Evolutionary conservation across 2,113 vertebrate genomes (phyloP).

Genomic region (Lethenteron camtschaticum): DNA sequence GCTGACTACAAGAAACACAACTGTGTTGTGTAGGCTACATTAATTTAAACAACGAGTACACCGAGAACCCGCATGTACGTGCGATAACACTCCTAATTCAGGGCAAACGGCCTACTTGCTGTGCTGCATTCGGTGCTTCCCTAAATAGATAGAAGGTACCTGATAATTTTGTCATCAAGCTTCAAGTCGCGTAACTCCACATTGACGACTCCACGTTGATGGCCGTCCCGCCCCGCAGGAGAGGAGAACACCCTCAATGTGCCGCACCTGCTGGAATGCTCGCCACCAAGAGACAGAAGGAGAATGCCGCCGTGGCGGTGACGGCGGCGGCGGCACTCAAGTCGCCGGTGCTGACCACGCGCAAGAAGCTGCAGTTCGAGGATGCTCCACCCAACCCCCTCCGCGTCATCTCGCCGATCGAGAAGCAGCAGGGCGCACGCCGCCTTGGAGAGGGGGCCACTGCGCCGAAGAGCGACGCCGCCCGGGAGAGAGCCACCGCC

Average conservation of each 20-base stretch:
- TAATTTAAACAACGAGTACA: too few relatives aligned
- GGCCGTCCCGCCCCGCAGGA: constrained; percentile 20
- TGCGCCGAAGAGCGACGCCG: constrained; percentile 16
- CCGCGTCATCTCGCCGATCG: constrained; percentile 13
- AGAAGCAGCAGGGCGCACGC: constrained; percentile 11
- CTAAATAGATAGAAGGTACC: too few relatives aligned
- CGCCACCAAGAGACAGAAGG: constrained; percentile 39
- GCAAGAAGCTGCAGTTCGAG: constrained; percentile 3
- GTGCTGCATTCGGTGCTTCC: too few relatives aligned
- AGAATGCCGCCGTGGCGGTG: constrained; percentile 21
- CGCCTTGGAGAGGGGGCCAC: accelerated
- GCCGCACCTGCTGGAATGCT: constrained; percentile 21
- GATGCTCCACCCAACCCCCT: background rate
- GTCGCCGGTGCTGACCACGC: background rate
- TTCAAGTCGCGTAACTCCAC: too few relatives aligned
- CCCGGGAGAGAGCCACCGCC: constrained; percentile 10
- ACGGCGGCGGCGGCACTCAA: background rate
- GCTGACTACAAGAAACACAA: too few relatives aligned
- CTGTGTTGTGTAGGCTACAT: too few relatives aligned
- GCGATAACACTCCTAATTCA: too few relatives aligned
- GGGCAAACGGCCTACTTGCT: too few relatives aligned
- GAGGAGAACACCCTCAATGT: constrained; percentile 66
- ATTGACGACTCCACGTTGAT: too few relatives aligned
- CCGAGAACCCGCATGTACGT: too few relatives aligned
- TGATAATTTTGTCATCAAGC: too few relatives aligned